Conservation (phyloP, 2,797 vertebrate species). For the Coluber constrictor region DNA sequence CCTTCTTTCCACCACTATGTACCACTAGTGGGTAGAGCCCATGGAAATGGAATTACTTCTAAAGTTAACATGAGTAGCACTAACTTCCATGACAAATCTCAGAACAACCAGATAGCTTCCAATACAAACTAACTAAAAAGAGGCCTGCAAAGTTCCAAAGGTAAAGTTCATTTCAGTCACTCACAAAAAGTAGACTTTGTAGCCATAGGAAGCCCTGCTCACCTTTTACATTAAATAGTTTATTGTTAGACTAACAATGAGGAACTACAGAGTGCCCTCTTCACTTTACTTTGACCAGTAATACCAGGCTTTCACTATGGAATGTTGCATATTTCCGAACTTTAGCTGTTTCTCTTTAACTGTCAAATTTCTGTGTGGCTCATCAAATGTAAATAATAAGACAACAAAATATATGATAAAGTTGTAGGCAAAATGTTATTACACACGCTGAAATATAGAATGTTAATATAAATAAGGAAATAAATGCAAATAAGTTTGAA, state of each 20-base stretch:
- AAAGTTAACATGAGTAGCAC: background rate
- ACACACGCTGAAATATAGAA: background rate
- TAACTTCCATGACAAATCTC: background rate
- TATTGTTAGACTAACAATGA: background rate
- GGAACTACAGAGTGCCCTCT: background rate
- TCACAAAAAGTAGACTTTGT: background rate
- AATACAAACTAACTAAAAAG: background rate
- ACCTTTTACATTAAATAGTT: background rate
- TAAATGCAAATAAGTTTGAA: background rate
- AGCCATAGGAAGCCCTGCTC: background rate
- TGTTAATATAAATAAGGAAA: background rate
- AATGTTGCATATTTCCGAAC: background rate
- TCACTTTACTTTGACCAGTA: background rate
- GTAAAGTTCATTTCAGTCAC: background rate
- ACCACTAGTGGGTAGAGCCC: background rate
- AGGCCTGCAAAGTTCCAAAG: background rate
- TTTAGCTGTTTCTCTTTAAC: background rate
- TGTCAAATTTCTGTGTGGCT: background rate
- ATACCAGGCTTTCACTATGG: background rate
- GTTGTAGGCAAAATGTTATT: background rate
- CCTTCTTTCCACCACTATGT: background rate
- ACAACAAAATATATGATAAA: background rate
- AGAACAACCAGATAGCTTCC: background rate
- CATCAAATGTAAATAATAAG: background rate
- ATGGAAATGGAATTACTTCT: background rate